Percentiles rank a stretch among this genome's conserved stretches.
These are phyloP conservation scores for Ichneumon xanthorius DNA, from an alignment of 2,888 invertebrate species.

Conservation along the genomic window DNA sequence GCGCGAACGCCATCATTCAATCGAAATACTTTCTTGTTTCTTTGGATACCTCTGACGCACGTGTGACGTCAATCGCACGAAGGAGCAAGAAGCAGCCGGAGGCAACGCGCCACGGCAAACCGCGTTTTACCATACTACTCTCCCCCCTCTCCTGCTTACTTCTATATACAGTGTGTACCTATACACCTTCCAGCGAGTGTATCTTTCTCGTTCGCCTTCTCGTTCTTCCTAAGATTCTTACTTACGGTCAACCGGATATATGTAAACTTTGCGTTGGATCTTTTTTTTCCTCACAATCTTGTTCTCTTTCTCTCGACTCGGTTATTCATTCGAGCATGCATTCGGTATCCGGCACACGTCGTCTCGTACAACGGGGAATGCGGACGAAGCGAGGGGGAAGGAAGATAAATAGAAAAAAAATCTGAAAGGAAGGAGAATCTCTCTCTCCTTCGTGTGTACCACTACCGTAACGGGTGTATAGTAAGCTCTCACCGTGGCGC, in stretches of 20 bases:
- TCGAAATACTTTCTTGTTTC: conserved; percentile 83
- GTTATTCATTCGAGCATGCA: not conserved
- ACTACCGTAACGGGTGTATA: conserved; percentile 10
- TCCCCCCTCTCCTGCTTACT: conserved; percentile 1
- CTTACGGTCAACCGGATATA: not conserved
- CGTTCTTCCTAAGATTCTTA: conserved; percentile 1
- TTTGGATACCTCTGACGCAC: conserved; percentile 82
- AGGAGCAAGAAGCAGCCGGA: conserved; percentile 79
- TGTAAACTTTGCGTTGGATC: conserved; percentile 9
- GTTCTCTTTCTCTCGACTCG: conserved; percentile 2
- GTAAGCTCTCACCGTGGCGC: not conserved
- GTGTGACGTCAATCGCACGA: conserved; percentile 82
- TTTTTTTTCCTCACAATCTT: not conserved
- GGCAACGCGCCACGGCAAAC: conserved; percentile 40
- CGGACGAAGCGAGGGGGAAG: conserved; percentile 4
- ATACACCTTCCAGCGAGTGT: conserved; percentile 9
- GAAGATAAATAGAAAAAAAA: not conserved
- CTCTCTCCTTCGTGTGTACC: not conserved
- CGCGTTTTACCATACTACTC: conserved; percentile 51
- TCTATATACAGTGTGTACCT: not conserved
- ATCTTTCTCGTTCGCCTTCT: conserved; percentile 1
- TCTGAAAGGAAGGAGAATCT: not conserved
- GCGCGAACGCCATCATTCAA: conserved; percentile 80
- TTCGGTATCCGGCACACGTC: conserved; percentile 8
- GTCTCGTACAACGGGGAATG: not conserved